Evolutionary conservation across 2,113 vertebrate genomes (phyloP).

Genomic region (Chaenogobius annularis): DNA sequence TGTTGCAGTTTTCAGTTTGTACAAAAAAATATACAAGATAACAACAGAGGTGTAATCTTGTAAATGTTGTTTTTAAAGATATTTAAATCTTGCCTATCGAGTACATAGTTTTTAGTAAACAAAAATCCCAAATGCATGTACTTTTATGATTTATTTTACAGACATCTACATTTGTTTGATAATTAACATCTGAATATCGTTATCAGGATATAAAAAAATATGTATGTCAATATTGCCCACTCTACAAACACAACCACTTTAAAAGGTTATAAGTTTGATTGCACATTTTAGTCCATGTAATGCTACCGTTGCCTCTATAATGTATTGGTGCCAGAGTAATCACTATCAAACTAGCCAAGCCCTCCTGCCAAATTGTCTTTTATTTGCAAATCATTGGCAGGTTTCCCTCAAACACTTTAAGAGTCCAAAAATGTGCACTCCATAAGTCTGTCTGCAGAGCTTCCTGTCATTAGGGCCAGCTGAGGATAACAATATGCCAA

Average conservation of each 20-base stretch:
- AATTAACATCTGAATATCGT: too few species aligned
- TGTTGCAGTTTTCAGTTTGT: too few species aligned
- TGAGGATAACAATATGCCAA: conserved; percentile 37
- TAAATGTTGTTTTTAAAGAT: too few species aligned
- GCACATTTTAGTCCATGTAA: conserved; percentile 35
- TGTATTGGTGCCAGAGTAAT: not conserved
- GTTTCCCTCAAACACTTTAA: not conserved
- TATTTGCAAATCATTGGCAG: conserved; percentile 15
- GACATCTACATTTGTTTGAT: too few species aligned
- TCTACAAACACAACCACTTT: not conserved
- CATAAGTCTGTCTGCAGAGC: conserved; percentile 37
- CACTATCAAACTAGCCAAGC: not conserved
- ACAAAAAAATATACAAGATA: too few species aligned
- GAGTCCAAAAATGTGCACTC: conserved; percentile 31
- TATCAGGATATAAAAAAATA: too few species aligned
- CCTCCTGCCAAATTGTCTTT: conserved; percentile 1
- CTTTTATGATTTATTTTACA: too few species aligned
- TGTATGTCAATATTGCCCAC: too few species aligned
- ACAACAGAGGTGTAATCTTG: too few species aligned
- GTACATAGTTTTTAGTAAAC: too few species aligned
- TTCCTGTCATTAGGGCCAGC: conserved; percentile 36
- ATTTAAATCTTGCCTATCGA: too few species aligned
- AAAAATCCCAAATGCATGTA: too few species aligned
- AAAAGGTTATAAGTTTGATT: conserved; percentile 29
- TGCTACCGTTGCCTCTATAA: conserved; percentile 50